Evolutionary conservation across 2,888 invertebrate species (phyloP), one percentile per base, ranked within the genome.

Genomic region (Drosophila nr. perissopoda): DNA sequence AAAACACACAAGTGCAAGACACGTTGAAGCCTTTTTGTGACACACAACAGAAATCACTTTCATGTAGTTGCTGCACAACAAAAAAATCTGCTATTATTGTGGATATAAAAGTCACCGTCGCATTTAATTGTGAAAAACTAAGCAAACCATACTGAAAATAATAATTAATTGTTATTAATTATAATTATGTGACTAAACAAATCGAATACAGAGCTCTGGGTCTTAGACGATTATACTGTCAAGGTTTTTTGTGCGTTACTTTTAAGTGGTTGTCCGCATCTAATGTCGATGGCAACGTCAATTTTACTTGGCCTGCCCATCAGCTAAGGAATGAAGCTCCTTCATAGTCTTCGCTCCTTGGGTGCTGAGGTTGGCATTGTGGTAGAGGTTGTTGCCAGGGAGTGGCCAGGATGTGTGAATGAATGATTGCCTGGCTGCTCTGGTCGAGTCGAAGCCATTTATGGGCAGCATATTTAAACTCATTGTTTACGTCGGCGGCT

Each of bases 291-390:
- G 61, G 31, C 63, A 42, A 63, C 61, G 36, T 65, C 80, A 73
- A 78, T 67, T 84, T 84, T 73, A 75, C 84, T 82, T 60, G 73
- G 70, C 31, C 75, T 77, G 80, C 62, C 80, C 64, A 74, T 70
- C 79, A 57, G 70, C 82, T 70, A 71, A 82, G 77, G 82, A 85
- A 88, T 83, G 86, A 58, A 68, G 64, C 73, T 49, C 42, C 53
- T 86, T 77, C 86, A 80, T 83, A 74, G 67, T 54, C 33, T 49
- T 58, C 58, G 63, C 56, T 51, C n/a, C 42, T n/a, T 6, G n/a
- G 38, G 29, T n/a, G 18, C 10, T 6, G 33, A 7, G 25, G 0
- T 18, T 18, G 18, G 18, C 8, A 3, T 2, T 27, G 7, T 4
- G 6, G 7, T 33, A 16, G n/a, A 1, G 21, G 16, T 25, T 49